Conservation (phyloP, 2,113 vertebrate genomes). For the Corapipo altera region DNA sequence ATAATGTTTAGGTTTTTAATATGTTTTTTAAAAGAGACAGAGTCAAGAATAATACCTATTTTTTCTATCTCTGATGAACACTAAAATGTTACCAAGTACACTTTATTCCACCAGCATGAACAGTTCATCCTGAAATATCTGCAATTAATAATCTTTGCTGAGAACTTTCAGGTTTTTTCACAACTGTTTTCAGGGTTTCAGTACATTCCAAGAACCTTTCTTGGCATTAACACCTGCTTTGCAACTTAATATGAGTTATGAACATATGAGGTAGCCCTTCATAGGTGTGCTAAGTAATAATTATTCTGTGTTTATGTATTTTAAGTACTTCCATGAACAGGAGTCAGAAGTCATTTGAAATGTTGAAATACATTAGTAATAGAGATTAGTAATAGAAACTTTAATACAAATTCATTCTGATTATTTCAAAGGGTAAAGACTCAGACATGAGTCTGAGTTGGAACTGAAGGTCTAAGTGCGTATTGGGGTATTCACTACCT, state of each 20-base stretch:
- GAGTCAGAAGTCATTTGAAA: not conserved
- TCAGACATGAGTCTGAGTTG: not conserved
- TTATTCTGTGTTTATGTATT: not conserved
- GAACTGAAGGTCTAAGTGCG: not conserved
- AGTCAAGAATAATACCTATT: not conserved
- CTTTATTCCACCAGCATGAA: not conserved
- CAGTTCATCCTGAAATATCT: not conserved
- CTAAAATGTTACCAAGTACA: not conserved
- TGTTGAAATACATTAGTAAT: not conserved
- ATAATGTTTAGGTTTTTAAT: not conserved
- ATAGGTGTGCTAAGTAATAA: not conserved
- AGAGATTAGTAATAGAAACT: not conserved
- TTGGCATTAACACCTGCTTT: not conserved
- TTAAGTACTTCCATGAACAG: not conserved
- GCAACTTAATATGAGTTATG: not conserved
- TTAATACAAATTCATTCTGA: not conserved
- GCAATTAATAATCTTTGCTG: not conserved
- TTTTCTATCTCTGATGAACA: not conserved
- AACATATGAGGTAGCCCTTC: not conserved
- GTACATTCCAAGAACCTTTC: not conserved
- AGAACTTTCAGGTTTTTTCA: not conserved
- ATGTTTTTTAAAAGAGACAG: not conserved
- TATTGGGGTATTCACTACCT: not conserved
- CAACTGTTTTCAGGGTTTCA: not conserved
- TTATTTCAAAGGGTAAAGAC: not conserved